These are phyloP conservation scores for Hyperoplus immaculatus DNA, from an alignment of 2,797 vertebrate species.

Conservation along the genomic window DNA sequence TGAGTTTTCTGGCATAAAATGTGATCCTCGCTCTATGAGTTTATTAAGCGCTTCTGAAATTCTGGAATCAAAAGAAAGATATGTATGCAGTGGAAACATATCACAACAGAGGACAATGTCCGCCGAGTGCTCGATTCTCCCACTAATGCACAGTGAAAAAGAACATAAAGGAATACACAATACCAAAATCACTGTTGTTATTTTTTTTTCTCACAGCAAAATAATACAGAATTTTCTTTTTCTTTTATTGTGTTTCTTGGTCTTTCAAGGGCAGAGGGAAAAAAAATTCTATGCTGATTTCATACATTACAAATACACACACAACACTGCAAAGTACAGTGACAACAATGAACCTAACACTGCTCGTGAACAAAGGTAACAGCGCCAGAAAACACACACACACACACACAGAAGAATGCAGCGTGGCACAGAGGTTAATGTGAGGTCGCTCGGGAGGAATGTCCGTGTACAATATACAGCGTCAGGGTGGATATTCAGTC, in stretches of 20 bases:
- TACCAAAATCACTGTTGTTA: constrained; percentile 26
- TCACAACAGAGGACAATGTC: neutral
- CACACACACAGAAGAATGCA: constrained; percentile 68
- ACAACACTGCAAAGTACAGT: constrained; percentile 76
- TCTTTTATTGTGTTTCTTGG: constrained; percentile 64
- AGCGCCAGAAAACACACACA: constrained; percentile 68
- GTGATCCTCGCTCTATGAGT: neutral
- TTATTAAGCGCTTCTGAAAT: constrained; percentile 1
- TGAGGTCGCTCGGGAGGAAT: constrained; percentile 40
- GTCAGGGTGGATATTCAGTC: constrained; percentile 26
- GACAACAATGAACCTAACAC: constrained; percentile 66
- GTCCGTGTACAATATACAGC: constrained; percentile 40
- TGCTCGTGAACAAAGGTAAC: constrained; percentile 64
- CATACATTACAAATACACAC: constrained; percentile 76
- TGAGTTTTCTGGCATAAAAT: neutral
- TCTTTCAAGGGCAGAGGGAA: constrained; percentile 51
- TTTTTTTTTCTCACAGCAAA: constrained; percentile 47
- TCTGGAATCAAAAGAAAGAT: constrained; percentile 7
- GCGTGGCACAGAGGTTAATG: constrained; percentile 48
- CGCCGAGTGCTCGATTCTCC: constrained; percentile 17
- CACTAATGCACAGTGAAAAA: neutral
- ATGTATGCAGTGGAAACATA: neutral
- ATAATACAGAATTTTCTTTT: constrained; percentile 48
- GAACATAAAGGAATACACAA: constrained; percentile 3
- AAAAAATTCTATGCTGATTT: constrained; percentile 56